These are phyloP conservation scores for Heliothis peltigera DNA, from an alignment of 2,888 invertebrate genomes.

Conservation along the genomic window DNA sequence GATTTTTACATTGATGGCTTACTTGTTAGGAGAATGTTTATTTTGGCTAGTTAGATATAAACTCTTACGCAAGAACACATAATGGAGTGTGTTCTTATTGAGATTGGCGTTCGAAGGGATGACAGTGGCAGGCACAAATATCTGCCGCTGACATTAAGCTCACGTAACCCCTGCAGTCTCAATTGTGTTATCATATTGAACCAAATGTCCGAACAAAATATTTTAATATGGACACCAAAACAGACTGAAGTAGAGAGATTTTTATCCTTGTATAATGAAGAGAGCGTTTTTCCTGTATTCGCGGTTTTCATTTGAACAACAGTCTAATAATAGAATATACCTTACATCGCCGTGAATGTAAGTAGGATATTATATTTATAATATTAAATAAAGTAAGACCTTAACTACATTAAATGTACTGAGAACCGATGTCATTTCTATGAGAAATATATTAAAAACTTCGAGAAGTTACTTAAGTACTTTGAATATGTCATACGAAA, in stretches of 20 bases:
- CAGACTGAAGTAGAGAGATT: not conserved
- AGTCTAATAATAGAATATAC: not conserved
- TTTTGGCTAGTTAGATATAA: not conserved
- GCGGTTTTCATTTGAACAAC: not conserved
- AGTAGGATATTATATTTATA: not conserved
- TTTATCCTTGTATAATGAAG: not conserved
- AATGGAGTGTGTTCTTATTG: slow-evolving; percentile 15
- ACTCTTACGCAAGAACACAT: slow-evolving; percentile 17
- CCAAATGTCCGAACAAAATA: slow-evolving; percentile 11
- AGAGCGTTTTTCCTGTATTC: not conserved
- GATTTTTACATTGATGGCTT: too few species aligned
- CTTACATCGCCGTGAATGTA: not conserved
- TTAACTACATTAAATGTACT: not conserved
- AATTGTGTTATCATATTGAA: slow-evolving; percentile 7
- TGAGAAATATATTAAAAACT: not conserved
- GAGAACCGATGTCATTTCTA: not conserved
- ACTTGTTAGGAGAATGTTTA: not conserved
- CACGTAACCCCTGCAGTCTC: slow-evolving; percentile 34
- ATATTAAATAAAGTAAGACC: not conserved
- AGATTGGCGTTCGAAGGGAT: not conserved
- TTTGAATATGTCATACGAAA: not conserved
- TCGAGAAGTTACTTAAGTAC: not conserved
- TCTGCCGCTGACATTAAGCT: slow-evolving; percentile 37
- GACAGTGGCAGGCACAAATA: slow-evolving; percentile 17
- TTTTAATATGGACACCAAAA: not conserved